Evolutionary conservation across 2,113 vertebrate genomes (phyloP).

Genomic region (Nicator chloris): DNA sequence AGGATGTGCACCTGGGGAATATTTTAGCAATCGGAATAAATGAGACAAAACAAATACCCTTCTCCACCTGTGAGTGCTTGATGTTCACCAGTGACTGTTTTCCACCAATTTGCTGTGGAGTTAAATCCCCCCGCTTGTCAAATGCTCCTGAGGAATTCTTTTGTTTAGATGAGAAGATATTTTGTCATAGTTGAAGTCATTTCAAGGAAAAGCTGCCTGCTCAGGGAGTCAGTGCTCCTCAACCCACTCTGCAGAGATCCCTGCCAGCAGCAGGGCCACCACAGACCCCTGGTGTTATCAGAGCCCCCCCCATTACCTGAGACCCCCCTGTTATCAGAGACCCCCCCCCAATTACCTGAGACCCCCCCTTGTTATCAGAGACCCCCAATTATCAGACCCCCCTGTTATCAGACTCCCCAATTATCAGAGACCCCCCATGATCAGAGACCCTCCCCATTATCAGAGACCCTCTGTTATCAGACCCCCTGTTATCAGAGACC

Average conservation of each 20-base stretch:
- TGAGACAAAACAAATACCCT: constrained; percentile 9
- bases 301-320: neutral
- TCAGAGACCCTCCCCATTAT: too few species aligned
- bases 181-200: neutral
- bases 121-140: neutral
- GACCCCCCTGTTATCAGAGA: neutral
- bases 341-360: too few species aligned
- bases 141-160: neutral
- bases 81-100: neutral
- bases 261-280: neutral
- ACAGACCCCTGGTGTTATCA: neutral
- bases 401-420: too few species aligned
- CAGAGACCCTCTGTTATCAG: too few species aligned
- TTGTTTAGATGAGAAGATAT: neutral
- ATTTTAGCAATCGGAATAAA: constrained; percentile 10
- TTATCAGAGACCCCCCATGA: too few species aligned
- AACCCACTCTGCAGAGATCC: neutral
- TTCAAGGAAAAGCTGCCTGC: neutral
- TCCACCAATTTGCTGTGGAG: neutral
- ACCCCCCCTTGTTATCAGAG: neutral
- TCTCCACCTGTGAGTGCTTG: neutral
- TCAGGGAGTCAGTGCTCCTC: neutral
- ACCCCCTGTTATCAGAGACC: too few species aligned
- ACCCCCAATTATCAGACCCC: too few species aligned
- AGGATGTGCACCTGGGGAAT: neutral